Evolutionary conservation across 2,113 vertebrate species (phyloP).

Genomic region (Rhabdornis inornatus): DNA sequence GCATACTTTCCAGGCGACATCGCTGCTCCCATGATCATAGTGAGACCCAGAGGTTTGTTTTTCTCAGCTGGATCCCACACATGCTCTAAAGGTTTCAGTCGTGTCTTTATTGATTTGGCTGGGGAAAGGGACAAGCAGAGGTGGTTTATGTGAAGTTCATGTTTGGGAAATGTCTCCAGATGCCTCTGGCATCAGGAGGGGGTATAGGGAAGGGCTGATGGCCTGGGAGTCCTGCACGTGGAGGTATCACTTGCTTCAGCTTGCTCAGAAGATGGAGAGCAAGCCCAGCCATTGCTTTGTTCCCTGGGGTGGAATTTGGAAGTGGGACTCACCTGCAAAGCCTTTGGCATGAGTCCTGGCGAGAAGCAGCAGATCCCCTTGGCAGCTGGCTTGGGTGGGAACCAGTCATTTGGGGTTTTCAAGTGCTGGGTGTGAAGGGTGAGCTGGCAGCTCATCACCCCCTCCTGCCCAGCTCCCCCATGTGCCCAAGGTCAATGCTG

Average conservation of each 20-base stretch:
- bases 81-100: background rate
- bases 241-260: background rate
- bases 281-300: background rate
- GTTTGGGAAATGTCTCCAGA: background rate
- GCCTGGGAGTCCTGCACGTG: background rate
- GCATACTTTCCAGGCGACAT: conserved; percentile 70
- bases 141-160: background rate
- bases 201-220: background rate
- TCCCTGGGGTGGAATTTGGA: background rate
- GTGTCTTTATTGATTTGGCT: background rate
- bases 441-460: background rate
- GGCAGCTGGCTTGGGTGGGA: background rate
- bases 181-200: background rate
- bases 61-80: conserved; percentile 31
- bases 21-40: conserved; percentile 46
- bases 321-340: background rate
- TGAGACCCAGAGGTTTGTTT: conserved; percentile 34
- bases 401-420: background rate
- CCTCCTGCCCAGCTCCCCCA: background rate
- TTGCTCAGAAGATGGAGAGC: background rate
- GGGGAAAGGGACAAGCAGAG: background rate
- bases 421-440: background rate
- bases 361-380: background rate
- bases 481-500: background rate
- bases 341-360: background rate